These are phyloP conservation scores for Dendrolimus kikuchii DNA, from an alignment of 1,140 invertebrate species.

Conservation along the genomic window DNA sequence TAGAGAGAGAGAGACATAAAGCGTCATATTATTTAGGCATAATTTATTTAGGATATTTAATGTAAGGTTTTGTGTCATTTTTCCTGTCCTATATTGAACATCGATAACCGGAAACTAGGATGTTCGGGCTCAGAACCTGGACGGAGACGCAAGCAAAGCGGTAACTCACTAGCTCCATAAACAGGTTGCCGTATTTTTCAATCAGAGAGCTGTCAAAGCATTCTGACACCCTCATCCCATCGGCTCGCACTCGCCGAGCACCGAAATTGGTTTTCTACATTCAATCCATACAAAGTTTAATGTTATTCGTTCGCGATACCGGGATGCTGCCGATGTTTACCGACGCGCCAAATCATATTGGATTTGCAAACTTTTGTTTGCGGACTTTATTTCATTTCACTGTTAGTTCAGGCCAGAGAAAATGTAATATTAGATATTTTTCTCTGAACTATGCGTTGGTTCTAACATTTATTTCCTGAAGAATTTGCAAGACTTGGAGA, in stretches of 20 bases:
- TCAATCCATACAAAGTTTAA: conserved; percentile 73
- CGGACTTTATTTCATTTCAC: conserved; percentile 69
- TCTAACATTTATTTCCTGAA: conserved; percentile 17
- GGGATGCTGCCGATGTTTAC: conserved; percentile 71
- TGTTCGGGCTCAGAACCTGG: conserved; percentile 8
- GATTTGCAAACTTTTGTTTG: conserved; percentile 73
- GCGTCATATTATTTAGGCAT: no score
- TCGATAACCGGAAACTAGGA: neutral
- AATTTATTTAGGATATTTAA: no score
- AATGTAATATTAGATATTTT: conserved; percentile 64
- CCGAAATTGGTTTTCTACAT: conserved; percentile 74
- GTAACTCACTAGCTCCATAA: conserved; percentile 65
- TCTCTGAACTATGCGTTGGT: conserved; percentile 35
- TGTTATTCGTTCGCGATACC: conserved; percentile 72
- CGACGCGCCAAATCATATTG: conserved; percentile 72
- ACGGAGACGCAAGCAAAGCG: conserved; percentile 13
- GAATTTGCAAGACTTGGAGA: conserved; percentile 19
- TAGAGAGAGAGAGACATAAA: no score
- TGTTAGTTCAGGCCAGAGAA: conserved; percentile 65
- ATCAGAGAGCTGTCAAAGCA: conserved; percentile 73
- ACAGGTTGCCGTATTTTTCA: conserved; percentile 74
- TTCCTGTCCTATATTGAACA: no score
- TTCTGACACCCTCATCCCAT: conserved; percentile 70
- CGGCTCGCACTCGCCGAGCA: conserved; percentile 69
- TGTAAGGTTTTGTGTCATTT: no score